Evolutionary conservation across 2,113 vertebrate species (phyloP).

Genomic region (Nothoprocta perdicaria): DNA sequence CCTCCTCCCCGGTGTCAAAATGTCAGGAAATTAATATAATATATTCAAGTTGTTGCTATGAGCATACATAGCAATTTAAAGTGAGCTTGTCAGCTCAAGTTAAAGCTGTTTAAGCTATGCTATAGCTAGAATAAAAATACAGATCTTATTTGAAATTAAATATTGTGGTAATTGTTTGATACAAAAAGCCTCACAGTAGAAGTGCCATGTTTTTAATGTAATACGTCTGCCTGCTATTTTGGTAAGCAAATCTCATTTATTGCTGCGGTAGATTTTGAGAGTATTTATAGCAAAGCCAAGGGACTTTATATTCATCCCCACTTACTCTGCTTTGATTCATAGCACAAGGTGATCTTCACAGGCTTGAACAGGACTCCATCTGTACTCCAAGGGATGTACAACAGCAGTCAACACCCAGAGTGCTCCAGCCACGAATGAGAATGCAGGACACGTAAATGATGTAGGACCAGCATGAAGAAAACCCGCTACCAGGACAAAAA

Average conservation of each 20-base stretch:
- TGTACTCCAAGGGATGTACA: rapidly evolving
- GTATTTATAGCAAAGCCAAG: neutral
- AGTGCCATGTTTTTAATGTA: neutral
- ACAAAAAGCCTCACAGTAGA: neutral
- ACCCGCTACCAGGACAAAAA: neutral
- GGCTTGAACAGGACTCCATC: rapidly evolving
- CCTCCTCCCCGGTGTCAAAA: neutral
- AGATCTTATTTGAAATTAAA: neutral
- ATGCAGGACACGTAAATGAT: rapidly evolving
- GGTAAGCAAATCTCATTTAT: neutral
- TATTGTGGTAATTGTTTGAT: neutral
- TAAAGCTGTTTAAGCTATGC: neutral
- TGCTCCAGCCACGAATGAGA: neutral
- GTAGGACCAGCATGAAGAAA: neutral
- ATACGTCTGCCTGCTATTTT: neutral
- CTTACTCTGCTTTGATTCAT: rapidly evolving
- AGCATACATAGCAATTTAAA: neutral
- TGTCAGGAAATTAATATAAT: neutral
- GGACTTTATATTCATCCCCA: neutral
- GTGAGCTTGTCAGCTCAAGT: neutral
- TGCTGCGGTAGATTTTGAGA: neutral
- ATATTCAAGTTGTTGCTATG: neutral
- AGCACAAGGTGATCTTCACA: rapidly evolving
- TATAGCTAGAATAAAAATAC: neutral
- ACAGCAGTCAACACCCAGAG: rapidly evolving